Base-by-base conservation (phyloP, 2,888 invertebrate species). In the Spisula subtruncata region DNA sequence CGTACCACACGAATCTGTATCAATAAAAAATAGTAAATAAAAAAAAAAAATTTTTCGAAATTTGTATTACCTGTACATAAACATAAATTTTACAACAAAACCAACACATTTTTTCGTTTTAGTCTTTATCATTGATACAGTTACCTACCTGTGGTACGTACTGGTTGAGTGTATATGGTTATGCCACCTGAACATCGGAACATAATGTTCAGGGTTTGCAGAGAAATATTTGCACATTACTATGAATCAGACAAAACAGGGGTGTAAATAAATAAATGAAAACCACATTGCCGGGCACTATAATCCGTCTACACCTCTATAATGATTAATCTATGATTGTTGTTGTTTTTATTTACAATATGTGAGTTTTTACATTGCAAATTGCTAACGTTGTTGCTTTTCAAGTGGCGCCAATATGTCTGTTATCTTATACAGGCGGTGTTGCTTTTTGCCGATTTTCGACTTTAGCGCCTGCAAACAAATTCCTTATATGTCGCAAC, bases 401-500 rank as follows among this genome's bases (percentile, higher is more conserved):
- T 75, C 32, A 29, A 16, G 32, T 35, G 75, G 75, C 75, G 75
- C 29, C 75, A 18, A 18, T 14, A 5, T 35, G 75, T 75, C 75
- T 75, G 75, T 35, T 35, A 75, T 75, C 14, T 75, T 16, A 32
- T 75, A 32, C 75, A 35, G 18, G 1, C 18, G 29, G 35, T 35
- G 75, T 75, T 75, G 18, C 6, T 75, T 32, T 75, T 75, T 75
- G 75, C 75, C 75, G 75, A 75, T 75, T 75, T 75, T 75, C 60
- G 75, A 75, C 75, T 75, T 35, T 35, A 75, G 75, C 75, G 75
- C 35, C 35, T 75, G 75, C 75, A 75, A 75, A 35, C 35, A 75
- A 35, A 75, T 75, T 75, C 75, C 32, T 75, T 75, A 75, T 75
- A 75, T 18, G 75, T 35, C 75, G 75, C 75, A 75, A 75, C 75